Base-by-base conservation (phyloP, 2,113 vertebrate species). In the Saimiri boliviensis region DNA sequence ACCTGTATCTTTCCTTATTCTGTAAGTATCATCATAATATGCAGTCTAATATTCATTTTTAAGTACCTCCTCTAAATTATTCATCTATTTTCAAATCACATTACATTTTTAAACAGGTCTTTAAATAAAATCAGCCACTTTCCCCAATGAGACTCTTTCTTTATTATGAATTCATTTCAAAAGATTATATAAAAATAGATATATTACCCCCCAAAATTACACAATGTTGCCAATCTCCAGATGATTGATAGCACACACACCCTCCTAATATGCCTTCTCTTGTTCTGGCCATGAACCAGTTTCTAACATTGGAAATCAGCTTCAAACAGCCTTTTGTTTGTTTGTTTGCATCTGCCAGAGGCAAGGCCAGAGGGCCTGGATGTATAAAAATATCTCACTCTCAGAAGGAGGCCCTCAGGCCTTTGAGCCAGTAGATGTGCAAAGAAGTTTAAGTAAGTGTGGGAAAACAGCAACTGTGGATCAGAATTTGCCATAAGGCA, bases 401-500 rank as follows among this genome's bases (percentile, higher is more conserved):
- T 97, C 97, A 88, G 96, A 47, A 98, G 96, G 98, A 98, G 95
- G 63, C 96, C 98, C 98, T 96, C 82, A 13, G 93, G 98, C 98
- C 97, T 97, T 98, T 98, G 97, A 98, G 98, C 92, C 94, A 42
- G 25, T 91, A 98, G 97, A 97, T 98, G 98, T 98, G 98, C 98
- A 98, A 98, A 96, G 98, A 98, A 97, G 98, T 98, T 98, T 98
- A 98, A 99, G 96, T 98, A 98, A 98, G 97, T 98, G 99, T 99
- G 99, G 99, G 99, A 99, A 99, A 99, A 97, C 86, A 99, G 98
- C 99, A 99, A 99, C 98, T 99, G 99, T 96, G 93, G 96, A 98
- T 97, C 98, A 98, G 98, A 97, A 89, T 97, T 98, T 98, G 98
- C 99, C 99, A 98, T 98, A 99, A 99, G 99, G 98, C 98, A 98